Conservation (phyloP, 2,888 invertebrate species). For the Pediacus dermestoides region DNA sequence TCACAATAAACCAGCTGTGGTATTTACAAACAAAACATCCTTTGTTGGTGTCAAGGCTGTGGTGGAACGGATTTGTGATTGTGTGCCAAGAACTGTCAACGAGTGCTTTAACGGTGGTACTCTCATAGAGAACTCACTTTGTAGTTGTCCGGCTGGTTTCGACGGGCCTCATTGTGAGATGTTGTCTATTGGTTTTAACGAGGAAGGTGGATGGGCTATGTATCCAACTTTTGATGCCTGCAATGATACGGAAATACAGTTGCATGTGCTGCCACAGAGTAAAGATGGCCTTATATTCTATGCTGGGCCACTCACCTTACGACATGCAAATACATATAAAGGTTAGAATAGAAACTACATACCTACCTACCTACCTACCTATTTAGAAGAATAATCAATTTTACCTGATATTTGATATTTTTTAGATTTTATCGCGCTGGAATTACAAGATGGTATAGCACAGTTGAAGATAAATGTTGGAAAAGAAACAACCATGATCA, state of each 20-base stretch:
- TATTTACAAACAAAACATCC: conserved; percentile 90
- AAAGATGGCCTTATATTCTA: conserved; percentile 86
- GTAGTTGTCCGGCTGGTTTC: conserved; percentile 73
- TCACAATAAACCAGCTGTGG: conserved; percentile 70
- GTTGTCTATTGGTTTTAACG: conserved; percentile 80
- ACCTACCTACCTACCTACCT: too few relatives aligned
- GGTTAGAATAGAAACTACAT: conserved; percentile 49
- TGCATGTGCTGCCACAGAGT: conserved; percentile 75
- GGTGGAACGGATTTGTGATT: conserved; percentile 76
- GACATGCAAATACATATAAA: conserved; percentile 63
- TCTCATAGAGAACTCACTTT: conserved; percentile 57
- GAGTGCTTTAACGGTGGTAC: conserved; percentile 52
- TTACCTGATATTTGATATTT: conserved; percentile 14
- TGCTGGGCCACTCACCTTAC: conserved; percentile 66
- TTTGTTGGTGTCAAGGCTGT: conserved; percentile 89
- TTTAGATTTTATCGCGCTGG: conserved; percentile 86
- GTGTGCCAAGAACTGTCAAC: conserved; percentile 25
- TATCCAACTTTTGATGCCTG: conserved; percentile 86
- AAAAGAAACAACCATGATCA: conserved; percentile 69
- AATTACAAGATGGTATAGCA: conserved; percentile 79
- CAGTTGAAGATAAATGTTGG: conserved; percentile 85
- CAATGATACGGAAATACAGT: conserved; percentile 73
- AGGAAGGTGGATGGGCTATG: conserved; percentile 92
- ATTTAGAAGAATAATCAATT: neutral
- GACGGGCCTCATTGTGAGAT: conserved; percentile 90